Conservation (phyloP, 2,113 vertebrate species). For the Hylia prasina region DNA sequence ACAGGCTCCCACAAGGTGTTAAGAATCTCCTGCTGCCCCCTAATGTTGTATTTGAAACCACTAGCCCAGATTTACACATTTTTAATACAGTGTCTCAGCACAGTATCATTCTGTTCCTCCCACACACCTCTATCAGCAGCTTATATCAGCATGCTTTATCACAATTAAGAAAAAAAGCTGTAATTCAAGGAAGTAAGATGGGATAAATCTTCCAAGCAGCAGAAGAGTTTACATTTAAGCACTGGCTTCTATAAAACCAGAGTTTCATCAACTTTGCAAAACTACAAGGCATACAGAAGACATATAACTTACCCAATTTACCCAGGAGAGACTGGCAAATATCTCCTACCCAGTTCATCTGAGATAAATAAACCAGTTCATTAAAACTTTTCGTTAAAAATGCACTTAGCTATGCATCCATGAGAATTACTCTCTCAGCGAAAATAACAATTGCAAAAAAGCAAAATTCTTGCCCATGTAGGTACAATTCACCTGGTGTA, state of each 20-base stretch:
- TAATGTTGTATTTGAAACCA: background rate
- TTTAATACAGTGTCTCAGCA: background rate
- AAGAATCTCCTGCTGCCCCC: conserved; percentile 5
- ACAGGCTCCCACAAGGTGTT: background rate
- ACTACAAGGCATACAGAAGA: background rate
- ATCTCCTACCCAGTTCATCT: background rate
- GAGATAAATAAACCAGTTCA: background rate
- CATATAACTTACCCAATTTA: background rate
- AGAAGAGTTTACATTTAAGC: background rate
- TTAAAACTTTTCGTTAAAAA: background rate
- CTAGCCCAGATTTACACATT: background rate
- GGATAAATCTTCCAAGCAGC: background rate
- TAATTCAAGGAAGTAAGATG: background rate
- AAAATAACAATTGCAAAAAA: background rate
- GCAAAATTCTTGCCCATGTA: background rate
- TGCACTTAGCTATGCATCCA: background rate
- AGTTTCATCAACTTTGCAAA: background rate
- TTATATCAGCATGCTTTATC: background rate
- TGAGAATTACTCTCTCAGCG: background rate
- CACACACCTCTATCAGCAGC: background rate
- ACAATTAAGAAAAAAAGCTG: background rate
- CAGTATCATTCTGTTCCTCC: background rate
- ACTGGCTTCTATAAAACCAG: background rate
- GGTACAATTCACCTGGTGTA: background rate
- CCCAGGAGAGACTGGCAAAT: background rate